Evolutionary conservation across 2,113 vertebrate species (phyloP).

Genomic region (Cisticola juncidis): DNA sequence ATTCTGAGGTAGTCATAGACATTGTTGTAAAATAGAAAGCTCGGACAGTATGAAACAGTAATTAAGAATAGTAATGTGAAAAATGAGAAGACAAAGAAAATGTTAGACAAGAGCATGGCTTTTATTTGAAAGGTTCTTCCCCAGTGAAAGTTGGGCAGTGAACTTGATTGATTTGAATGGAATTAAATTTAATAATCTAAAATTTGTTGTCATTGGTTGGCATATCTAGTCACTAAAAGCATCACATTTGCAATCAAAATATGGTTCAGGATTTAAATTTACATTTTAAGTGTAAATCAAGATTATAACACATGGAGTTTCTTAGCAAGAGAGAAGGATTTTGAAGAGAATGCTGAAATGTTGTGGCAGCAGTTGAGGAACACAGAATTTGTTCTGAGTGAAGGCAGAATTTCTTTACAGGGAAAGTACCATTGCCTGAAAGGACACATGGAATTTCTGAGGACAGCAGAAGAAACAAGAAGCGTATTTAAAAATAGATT

Average conservation of each 20-base stretch:
- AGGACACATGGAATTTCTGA: constrained; percentile 15
- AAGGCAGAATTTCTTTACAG: neutral
- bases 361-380: neutral
- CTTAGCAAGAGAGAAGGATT: neutral
- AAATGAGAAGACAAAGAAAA: neutral
- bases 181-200: neutral
- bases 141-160: neutral
- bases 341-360: neutral
- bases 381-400: neutral
- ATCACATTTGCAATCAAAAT: neutral
- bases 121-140: neutral
- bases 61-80: neutral
- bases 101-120: neutral
- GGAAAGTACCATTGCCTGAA: neutral
- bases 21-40: neutral
- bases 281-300: neutral
- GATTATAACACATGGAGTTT: neutral
- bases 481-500: constrained; percentile 38
- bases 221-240: neutral
- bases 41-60: neutral
- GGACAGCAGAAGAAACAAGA: constrained; percentile 23
- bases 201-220: neutral
- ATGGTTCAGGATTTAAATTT: neutral
- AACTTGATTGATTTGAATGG: neutral
- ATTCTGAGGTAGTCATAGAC: neutral